Conservation (phyloP, 2,888 invertebrate genomes). For the Chelonus formosanus region DNA sequence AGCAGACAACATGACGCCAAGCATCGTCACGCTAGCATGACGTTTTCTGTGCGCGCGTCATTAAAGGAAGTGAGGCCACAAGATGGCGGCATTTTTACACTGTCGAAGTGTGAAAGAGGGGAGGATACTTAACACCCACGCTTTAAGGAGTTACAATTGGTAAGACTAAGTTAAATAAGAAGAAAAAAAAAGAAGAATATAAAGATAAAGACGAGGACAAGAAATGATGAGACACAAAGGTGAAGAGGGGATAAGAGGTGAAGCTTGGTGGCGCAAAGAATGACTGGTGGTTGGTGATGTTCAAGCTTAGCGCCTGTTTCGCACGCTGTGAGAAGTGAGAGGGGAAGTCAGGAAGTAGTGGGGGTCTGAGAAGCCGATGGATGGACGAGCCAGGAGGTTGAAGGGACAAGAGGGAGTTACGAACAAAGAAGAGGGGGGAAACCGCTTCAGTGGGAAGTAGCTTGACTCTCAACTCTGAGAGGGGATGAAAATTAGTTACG, state of each 20-base stretch:
- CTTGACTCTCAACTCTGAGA: constrained; percentile 35
- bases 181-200: constrained; percentile 38
- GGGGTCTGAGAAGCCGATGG: constrained; percentile 14
- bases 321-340: constrained; percentile 30
- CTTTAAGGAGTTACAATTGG: constrained; percentile 16
- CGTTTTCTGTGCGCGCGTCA: constrained; percentile 61
- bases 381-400: constrained; percentile 12
- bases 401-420: constrained; percentile 24
- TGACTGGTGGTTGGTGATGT: constrained; percentile 51
- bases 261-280: constrained; percentile 51
- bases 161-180: constrained; percentile 17
- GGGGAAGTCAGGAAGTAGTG: constrained; percentile 10
- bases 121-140: constrained; percentile 35
- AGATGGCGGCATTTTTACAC: constrained; percentile 58
- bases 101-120: constrained; percentile 57
- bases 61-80: constrained; percentile 63
- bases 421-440: constrained; percentile 39
- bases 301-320: constrained; percentile 37
- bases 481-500: constrained; percentile 59
- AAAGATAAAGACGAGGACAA: constrained; percentile 29
- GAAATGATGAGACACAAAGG: constrained; percentile 37
- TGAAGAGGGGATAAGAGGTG: constrained; percentile 43
- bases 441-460: constrained; percentile 54
- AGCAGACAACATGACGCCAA: constrained; percentile 65
- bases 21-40: constrained; percentile 57